Percentiles rank a stretch among this genome's conserved stretches.
Evolutionary conservation across 2,113 vertebrate species (phyloP).

Genomic region (Desmodus rotundus): DNA sequence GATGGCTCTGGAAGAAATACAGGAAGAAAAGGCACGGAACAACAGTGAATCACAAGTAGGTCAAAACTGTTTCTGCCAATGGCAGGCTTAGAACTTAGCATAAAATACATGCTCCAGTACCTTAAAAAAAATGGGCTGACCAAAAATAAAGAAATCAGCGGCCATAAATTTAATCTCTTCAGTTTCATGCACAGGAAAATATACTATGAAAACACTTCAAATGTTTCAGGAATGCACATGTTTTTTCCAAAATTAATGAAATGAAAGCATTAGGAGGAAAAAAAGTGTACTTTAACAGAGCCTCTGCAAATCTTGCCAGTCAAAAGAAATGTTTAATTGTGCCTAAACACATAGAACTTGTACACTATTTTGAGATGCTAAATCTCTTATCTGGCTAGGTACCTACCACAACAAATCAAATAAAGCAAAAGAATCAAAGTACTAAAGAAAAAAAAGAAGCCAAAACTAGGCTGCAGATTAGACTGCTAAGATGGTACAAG

Average conservation of each 20-base stretch:
- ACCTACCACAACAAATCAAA: background rate
- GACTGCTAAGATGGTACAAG: background rate
- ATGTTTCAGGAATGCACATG: background rate
- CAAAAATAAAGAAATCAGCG: background rate
- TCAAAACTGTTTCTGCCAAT: background rate
- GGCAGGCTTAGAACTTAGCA: background rate
- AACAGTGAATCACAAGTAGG: background rate
- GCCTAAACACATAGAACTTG: background rate
- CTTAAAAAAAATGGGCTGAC: background rate
- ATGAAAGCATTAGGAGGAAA: background rate
- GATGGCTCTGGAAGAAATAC: background rate
- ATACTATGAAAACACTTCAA: background rate
- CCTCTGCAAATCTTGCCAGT: background rate
- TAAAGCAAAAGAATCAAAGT: background rate
- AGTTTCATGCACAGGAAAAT: background rate
- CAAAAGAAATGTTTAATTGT: background rate
- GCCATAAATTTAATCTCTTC: background rate
- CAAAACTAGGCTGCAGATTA: background rate
- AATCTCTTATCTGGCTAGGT: background rate
- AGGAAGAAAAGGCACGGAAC: background rate
- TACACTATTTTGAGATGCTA: background rate
- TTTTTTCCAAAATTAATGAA: slow-evolving; percentile 10
- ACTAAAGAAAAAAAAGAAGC: background rate
- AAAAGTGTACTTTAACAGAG: background rate
- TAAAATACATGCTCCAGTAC: background rate